Base-by-base conservation (phyloP, 1,140 invertebrate species). In the Cotesia vestalis region DNA sequence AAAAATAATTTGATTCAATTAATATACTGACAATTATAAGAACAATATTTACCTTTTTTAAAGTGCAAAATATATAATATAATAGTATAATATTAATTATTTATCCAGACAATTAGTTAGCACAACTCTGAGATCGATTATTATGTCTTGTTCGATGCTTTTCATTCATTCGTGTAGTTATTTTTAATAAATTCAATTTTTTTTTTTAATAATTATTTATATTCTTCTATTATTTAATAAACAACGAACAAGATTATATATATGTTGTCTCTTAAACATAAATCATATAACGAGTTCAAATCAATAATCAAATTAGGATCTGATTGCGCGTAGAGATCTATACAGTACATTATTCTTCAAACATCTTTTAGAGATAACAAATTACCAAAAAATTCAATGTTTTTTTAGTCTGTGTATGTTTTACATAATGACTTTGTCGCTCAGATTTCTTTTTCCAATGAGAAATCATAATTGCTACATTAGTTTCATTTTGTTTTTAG, bases 101-200 rank as follows among this genome's bases (percentile, higher is more conserved):
- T 57, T 60, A 69, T 53, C 70, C 59, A 72, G 68, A 75, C 52
- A 57, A 64, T 75, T 76, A 17, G 73, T 81, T 78, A 83, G 78
- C 80, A 78, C 79, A 83, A 74, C 80, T 80, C 78, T 86, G 84
- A 86, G 84, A 85, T 86, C 84, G 80, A 77, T 83, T 77, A 77
- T 78, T 77, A 83, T 77, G 80, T 84, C 81, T 78, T 83, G 80
- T 81, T 83, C 80, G 80, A 74, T 81, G 78, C 81, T 78, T 59
- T 34, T 38, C 73, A 72, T 66, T 72, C 73, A 70, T 71, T 69
- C 20, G 34, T 62, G 59, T 52, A 27, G 27, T 59, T 4, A 17
- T 38, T 46, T 17, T 12, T 35, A 38, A 70, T 20, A 68, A 51
- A n/a, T 67, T 53, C 53, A 61, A 78, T 76, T 72, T 14, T 27